Evolutionary conservation across 2,113 vertebrate genomes (phyloP).

Genomic region (Litocranius walleri): DNA sequence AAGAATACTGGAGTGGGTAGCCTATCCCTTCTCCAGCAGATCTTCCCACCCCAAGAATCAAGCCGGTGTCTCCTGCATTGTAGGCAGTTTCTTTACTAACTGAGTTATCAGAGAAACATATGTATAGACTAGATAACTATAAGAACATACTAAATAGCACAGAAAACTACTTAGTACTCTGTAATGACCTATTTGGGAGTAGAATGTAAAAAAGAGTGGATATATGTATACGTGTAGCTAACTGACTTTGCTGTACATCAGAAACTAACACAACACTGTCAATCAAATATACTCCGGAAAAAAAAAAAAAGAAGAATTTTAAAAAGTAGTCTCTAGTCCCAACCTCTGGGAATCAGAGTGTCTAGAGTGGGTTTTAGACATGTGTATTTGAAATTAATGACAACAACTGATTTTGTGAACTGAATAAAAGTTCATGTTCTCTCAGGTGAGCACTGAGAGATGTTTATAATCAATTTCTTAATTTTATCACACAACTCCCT

Average conservation of each 20-base stretch:
- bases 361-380: neutral
- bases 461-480: neutral
- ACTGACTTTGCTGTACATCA: neutral
- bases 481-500: neutral
- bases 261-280: neutral
- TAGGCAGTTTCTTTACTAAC: neutral
- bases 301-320: neutral
- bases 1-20: neutral
- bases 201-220: neutral
- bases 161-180: neutral
- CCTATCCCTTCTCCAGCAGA: neutral
- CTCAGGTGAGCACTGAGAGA: neutral
- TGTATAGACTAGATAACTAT: neutral
- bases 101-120: neutral
- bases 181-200: neutral
- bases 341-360: neutral
- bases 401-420: neutral
- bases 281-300: neutral
- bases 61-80: neutral
- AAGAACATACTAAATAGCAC: neutral
- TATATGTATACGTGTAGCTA: neutral
- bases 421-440: neutral
- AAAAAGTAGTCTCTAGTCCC: neutral
- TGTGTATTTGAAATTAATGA: neutral
- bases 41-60: neutral